A percentile compares a stretch with the other conserved stretches of the same genome.
These are phyloP conservation scores for Sanderia malayensis DNA, from an alignment of 30 jellyfish, hydroid and myxozoan species.

Conservation along the genomic window DNA sequence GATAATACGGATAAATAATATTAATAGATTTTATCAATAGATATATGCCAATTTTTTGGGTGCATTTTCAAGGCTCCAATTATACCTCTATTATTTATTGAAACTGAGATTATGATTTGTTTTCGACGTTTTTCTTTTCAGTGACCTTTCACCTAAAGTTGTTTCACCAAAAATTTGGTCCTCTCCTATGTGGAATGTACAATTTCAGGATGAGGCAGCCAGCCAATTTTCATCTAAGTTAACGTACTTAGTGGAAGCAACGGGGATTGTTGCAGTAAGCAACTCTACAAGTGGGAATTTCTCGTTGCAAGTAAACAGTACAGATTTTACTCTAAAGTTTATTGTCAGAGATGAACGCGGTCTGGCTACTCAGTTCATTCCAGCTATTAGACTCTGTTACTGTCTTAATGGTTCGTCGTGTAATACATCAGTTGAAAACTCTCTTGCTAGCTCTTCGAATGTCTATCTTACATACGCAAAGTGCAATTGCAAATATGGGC, in stretches of 20 bases:
- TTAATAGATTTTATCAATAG: not conserved
- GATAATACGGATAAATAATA: not conserved
- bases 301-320: conserved; percentile 9
- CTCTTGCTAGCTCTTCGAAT: not conserved
- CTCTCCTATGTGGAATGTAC: too few species aligned
- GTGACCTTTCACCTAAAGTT: conserved; percentile 25
- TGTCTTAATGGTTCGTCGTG: conserved; percentile 49
- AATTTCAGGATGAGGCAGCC: conserved; percentile 8
- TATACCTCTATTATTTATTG: not conserved
- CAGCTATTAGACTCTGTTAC: conserved; percentile 23
- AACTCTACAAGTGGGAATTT: conserved; percentile 33
- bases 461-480: conserved; percentile 14
- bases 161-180: conserved; percentile 23
- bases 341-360: conserved; percentile 30
- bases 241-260: conserved; percentile 37
- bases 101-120: not conserved
- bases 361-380: conserved; percentile 16
- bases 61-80: not conserved
- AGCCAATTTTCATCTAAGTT: conserved; percentile 17
- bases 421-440: conserved; percentile 9
- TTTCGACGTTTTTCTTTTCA: conserved; percentile 3
- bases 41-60: not conserved
- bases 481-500: conserved; percentile 35
- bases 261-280: conserved; percentile 1
- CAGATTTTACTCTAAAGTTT: conserved; percentile 2